Percentiles rank a stretch among this genome's conserved stretches.
Evolutionary conservation across 2,113 vertebrate genomes (phyloP).

Genomic region (Orientallactaga bullata): DNA sequence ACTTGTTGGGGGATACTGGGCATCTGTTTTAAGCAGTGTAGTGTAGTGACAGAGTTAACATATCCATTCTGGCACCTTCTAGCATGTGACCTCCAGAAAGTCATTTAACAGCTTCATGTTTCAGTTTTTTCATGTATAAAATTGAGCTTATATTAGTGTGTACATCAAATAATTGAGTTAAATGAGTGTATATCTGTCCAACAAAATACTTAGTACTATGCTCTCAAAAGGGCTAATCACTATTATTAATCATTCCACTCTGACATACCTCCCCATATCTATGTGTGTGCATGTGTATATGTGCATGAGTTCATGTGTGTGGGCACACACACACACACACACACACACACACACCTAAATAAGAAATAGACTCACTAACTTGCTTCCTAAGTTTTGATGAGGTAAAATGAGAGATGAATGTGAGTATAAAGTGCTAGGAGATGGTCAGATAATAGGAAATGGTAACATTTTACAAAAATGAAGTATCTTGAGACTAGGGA

Average conservation of each 20-base stretch:
- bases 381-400: neutral
- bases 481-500: too few relatives aligned
- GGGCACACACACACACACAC: neutral
- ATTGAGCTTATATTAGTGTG: neutral
- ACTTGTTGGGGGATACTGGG: neutral
- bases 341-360: neutral
- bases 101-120: neutral
- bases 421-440: neutral
- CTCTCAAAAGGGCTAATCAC: neutral
- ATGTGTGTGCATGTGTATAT: neutral
- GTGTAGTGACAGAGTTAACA: neutral
- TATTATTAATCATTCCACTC: neutral
- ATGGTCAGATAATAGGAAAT: neutral
- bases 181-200: neutral
- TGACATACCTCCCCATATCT: neutral
- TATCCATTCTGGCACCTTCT: neutral
- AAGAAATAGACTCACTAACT: neutral
- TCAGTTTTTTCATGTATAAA: conserved; percentile 2
- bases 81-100: neutral
- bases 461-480: neutral
- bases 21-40: neutral
- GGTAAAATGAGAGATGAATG: neutral
- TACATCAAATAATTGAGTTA: neutral
- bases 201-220: neutral
- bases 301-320: neutral